Evolutionary conservation across 2,113 vertebrate species (phyloP).

Genomic region (Menidia beryllina): DNA sequence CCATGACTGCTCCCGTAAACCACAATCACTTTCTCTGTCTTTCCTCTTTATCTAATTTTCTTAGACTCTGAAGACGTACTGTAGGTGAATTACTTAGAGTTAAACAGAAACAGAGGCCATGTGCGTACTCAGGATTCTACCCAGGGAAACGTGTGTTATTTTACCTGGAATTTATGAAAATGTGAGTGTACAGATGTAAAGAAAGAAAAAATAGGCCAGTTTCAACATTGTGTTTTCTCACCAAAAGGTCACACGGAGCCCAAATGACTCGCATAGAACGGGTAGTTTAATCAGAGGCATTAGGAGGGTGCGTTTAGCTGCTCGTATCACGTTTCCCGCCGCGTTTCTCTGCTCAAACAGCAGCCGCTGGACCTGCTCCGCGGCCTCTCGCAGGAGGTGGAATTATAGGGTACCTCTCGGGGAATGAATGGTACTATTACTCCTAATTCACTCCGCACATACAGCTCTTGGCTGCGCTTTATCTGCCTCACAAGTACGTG

Average conservation of each 20-base stretch:
- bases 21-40: slow-evolving; percentile 1
- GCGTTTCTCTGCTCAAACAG: slow-evolving; percentile 39
- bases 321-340: slow-evolving; percentile 51
- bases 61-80: background rate
- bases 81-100: slow-evolving; percentile 45
- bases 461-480: slow-evolving; percentile 18
- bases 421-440: slow-evolving; percentile 11
- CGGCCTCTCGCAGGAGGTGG: slow-evolving; percentile 1
- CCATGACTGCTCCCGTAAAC: slow-evolving; percentile 7
- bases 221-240: slow-evolving; percentile 15
- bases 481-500: background rate
- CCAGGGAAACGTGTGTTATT: slow-evolving; percentile 46
- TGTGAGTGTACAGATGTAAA: slow-evolving; percentile 2
- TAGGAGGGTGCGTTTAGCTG: slow-evolving; percentile 23
- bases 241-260: slow-evolving; percentile 16
- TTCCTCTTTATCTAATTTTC: background rate
- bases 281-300: too few relatives aligned
- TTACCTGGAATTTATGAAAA: slow-evolving; percentile 42
- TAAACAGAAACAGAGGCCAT: slow-evolving; percentile 39
- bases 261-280: slow-evolving; percentile 44
- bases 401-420: slow-evolving; percentile 17
- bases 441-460: slow-evolving; percentile 6
- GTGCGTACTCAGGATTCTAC: slow-evolving; percentile 37
- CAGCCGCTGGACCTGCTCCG: slow-evolving; percentile 22
- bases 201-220: background rate